A percentile compares a stretch with the other conserved stretches of the same genome.
Evolutionary conservation across 2,113 vertebrate species (phyloP).

Genomic region (Caloenas nicobarica): DNA sequence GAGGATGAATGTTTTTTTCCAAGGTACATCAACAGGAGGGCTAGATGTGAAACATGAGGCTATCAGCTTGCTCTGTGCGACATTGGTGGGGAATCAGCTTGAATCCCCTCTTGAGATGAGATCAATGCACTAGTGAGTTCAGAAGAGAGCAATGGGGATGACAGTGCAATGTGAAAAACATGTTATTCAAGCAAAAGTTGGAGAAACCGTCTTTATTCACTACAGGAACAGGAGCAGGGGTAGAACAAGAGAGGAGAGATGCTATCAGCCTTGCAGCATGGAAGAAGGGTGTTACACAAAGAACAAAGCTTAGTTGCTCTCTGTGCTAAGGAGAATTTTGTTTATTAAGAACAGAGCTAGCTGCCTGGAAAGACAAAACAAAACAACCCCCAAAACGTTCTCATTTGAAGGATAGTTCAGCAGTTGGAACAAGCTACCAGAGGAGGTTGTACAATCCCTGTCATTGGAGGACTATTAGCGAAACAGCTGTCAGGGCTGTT

Average conservation of each 20-base stretch:
- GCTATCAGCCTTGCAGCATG: neutral
- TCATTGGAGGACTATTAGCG: neutral
- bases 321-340: neutral
- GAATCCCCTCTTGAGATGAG: neutral
- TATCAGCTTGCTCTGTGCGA: neutral
- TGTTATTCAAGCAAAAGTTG: neutral
- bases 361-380: neutral
- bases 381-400: neutral
- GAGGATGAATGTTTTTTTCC: neutral
- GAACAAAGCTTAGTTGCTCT: neutral
- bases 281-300: neutral
- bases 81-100: neutral
- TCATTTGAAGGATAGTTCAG: neutral
- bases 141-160: neutral
- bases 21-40: neutral
- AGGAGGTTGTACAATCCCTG: neutral
- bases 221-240: neutral
- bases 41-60: neutral
- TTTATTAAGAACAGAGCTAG: neutral
- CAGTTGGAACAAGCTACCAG: neutral
- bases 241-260: neutral
- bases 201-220: neutral
- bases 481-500: conserved; percentile 20
- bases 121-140: neutral
- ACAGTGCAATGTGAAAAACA: neutral